Conservation (phyloP, 2,113 vertebrate species). For the Falcunculus frontatus region DNA sequence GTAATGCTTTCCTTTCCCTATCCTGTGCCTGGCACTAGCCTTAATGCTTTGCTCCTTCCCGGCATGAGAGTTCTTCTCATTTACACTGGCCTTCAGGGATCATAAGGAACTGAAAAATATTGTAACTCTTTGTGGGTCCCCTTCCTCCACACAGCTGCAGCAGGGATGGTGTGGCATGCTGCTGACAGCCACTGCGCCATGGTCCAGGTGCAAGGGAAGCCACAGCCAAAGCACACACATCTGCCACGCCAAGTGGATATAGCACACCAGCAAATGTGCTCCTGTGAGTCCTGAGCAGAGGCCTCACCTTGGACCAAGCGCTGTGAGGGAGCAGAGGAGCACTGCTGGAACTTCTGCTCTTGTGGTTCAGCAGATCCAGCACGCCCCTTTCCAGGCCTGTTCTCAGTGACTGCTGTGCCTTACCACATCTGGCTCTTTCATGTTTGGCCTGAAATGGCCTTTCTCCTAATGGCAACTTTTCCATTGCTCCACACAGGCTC, state of each 20-base stretch:
- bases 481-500: background rate
- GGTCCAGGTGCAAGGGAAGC: background rate
- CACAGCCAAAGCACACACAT: background rate
- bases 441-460: conserved; percentile 21
- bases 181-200: rapidly evolving
- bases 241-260: background rate
- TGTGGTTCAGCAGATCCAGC: background rate
- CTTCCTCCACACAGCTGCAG: background rate
- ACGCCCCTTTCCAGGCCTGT: background rate
- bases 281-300: background rate
- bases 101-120: background rate
- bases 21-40: background rate
- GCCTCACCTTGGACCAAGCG: rapidly evolving
- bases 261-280: background rate
- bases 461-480: background rate
- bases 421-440: background rate
- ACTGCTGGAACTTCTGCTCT: background rate
- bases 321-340: background rate
- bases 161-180: background rate
- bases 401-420: background rate
- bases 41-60: background rate
- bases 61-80: background rate
- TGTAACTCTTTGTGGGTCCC: background rate
- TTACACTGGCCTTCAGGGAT: background rate
- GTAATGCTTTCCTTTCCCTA: background rate